Base-by-base conservation (phyloP, 2,888 invertebrate genomes). In the Tachina fera region DNA sequence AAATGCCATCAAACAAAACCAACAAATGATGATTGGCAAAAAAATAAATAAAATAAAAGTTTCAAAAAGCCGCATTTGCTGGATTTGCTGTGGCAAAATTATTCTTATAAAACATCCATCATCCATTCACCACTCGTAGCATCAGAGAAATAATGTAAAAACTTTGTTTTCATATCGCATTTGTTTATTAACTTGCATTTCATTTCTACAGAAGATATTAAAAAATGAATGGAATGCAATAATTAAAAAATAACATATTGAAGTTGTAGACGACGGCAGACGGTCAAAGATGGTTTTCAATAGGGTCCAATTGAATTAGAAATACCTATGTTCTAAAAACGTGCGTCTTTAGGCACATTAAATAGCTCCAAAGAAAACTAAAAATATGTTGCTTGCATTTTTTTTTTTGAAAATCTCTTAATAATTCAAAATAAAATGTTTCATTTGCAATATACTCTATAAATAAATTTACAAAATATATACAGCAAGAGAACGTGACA, bases 1-100 rank as follows among this genome's bases (percentile, higher is more conserved):
- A 45, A 71, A 31, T 41, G 14, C 22, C 22, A 47, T 3, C 16
- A 51, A 68, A 51, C 8, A 51, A 43, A 56, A 51, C 22, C n/a
- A 39, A 41, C 31, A 31, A n/a, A 13, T 11, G 49, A 43, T 47
- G 9, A 70, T 22, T 78, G 77, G 60, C 70, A 78, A 61, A 41
- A 70, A 56, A 78, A n/a, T n/a, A n/a, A 51, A 41, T 61, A 56
- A 76, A 78, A 68, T 41, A 78, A 78, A 60, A 68, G 41, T 60
- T 31, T 47, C 11, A 61, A 75, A 16, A 75, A 65, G 22, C 22
- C 22, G 31, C 56, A 16, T 10, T 31, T 71, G 8, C 9, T 67
- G 16, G 45, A 56, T 9, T 60, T 49, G 63, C 41, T 49, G 63
- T 41, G 9, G 16, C 47, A 58, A 22, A 10, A 43, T 76, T 49